Percentiles rank a stretch among this genome's conserved stretches.
Conservation (phyloP, 2,113 vertebrate genomes). For the Cololabis saira region DNA sequence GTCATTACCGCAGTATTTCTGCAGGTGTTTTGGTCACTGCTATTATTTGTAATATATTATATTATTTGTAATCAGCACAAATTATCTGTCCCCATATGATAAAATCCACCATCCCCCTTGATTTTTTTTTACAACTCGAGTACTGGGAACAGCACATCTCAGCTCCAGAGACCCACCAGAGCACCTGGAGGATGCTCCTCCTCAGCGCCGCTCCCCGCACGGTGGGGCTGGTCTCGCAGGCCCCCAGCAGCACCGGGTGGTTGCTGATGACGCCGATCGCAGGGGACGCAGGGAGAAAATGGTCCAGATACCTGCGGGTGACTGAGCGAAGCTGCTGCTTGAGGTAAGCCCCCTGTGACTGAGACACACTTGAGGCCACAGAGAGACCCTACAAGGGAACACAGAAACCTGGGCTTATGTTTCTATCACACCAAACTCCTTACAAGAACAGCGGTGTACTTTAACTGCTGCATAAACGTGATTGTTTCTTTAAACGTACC, state of each 20-base stretch:
- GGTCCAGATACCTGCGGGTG: slow-evolving; percentile 88
- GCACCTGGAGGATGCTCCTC: slow-evolving; percentile 74
- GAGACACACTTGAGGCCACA: slow-evolving; percentile 85
- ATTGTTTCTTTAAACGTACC: slow-evolving; percentile 71
- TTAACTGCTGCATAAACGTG: neutral
- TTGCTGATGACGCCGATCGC: slow-evolving; percentile 70
- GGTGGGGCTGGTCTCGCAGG: slow-evolving; percentile 78
- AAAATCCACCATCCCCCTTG: too few species aligned
- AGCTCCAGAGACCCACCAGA: slow-evolving; percentile 68
- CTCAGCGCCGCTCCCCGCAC: slow-evolving; percentile 69
- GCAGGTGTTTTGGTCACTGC: too few species aligned
- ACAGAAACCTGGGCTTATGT: neutral
- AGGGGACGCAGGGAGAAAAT: slow-evolving; percentile 88
- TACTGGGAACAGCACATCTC: neutral
- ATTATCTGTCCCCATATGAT: too few species aligned
- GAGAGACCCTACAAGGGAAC: slow-evolving; percentile 87
- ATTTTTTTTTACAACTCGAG: too few species aligned
- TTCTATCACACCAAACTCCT: neutral
- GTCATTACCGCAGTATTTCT: too few species aligned
- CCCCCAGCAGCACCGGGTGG: slow-evolving; percentile 89
- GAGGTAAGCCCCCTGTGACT: slow-evolving; percentile 86
- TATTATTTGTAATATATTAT: too few species aligned
- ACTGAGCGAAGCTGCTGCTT: slow-evolving; percentile 90
- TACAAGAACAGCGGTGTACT: too few species aligned
- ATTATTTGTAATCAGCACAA: too few species aligned